Percentiles rank a stretch among this genome's conserved stretches.
phyloP scores from a whole-genome alignment of 1,140 invertebrate genomes.

The Arion vulgaris region DNA sequence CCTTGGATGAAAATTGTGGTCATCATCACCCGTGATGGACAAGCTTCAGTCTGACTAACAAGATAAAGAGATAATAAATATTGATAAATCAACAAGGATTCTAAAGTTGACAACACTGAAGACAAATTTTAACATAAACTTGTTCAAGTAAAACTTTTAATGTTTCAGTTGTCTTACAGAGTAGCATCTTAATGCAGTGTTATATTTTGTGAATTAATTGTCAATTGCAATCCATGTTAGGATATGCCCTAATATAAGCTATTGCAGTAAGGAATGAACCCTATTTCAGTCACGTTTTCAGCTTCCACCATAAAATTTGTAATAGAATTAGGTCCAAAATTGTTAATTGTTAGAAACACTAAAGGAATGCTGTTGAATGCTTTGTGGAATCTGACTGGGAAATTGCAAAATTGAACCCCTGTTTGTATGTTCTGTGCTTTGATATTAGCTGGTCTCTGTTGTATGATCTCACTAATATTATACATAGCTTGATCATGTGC shows the following conservation, averaged over 20 bases:
- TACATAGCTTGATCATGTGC: not conserved
- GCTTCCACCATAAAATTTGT: not conserved
- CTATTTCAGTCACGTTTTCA: not conserved
- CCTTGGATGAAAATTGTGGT: no score
- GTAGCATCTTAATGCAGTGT: no score
- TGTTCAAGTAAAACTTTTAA: no score
- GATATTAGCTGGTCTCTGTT: not conserved
- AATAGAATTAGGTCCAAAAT: not conserved
- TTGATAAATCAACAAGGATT: no score
- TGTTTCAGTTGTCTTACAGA: no score
- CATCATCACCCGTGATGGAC: no score
- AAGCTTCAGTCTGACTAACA: no score
- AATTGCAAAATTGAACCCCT: not conserved
- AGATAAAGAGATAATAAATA: no score
- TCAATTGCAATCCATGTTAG: not conserved
- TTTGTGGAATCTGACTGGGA: not conserved
- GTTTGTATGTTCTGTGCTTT: conserved; percentile 5
- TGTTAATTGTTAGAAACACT: not conserved
- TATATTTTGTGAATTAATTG: not conserved
- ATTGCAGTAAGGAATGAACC: not conserved
- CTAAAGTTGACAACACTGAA: no score
- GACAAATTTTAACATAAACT: no score
- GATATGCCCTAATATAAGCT: not conserved
- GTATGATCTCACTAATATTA: not conserved
- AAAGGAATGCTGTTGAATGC: not conserved